A percentile compares a stretch with the other conserved stretches of the same genome.
phyloP scores from a whole-genome alignment of 2,113 vertebrate genomes.

The Pterocles gutturalis region DNA sequence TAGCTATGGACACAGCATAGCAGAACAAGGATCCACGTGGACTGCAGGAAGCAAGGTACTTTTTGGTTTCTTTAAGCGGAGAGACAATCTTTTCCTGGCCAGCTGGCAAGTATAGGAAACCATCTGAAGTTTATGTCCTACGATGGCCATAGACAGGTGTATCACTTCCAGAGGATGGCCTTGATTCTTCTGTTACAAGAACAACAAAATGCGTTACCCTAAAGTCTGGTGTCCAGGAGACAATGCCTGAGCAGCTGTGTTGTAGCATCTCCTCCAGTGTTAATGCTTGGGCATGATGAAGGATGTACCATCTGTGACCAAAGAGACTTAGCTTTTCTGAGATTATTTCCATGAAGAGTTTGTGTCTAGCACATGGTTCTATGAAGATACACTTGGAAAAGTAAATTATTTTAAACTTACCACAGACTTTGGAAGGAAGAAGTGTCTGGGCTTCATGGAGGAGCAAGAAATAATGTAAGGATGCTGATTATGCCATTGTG shows the following conservation, averaged over 20 bases:
- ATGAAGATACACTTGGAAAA: neutral
- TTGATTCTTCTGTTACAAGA: neutral
- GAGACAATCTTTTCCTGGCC: neutral
- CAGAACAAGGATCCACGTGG: neutral
- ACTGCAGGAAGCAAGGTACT: accelerated
- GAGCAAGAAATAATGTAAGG: neutral
- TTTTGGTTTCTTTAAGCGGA: neutral
- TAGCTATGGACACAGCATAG: neutral
- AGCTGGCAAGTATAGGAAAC: neutral
- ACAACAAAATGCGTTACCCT: neutral
- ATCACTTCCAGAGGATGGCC: neutral
- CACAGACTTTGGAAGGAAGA: neutral
- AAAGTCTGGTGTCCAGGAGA: neutral
- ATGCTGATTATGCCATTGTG: neutral
- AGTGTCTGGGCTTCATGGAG: neutral
- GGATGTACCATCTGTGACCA: neutral
- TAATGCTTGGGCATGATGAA: neutral
- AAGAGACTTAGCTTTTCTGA: neutral
- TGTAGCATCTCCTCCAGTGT: neutral
- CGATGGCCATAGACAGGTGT: neutral
- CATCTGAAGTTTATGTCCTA: neutral
- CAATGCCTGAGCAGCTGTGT: neutral
- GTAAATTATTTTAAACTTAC: neutral
- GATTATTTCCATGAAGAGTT: neutral
- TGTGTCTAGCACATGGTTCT: neutral